These are phyloP conservation scores for Mechanitis mazaeus DNA, from an alignment of 2,888 invertebrate species.

Conservation along the genomic window DNA sequence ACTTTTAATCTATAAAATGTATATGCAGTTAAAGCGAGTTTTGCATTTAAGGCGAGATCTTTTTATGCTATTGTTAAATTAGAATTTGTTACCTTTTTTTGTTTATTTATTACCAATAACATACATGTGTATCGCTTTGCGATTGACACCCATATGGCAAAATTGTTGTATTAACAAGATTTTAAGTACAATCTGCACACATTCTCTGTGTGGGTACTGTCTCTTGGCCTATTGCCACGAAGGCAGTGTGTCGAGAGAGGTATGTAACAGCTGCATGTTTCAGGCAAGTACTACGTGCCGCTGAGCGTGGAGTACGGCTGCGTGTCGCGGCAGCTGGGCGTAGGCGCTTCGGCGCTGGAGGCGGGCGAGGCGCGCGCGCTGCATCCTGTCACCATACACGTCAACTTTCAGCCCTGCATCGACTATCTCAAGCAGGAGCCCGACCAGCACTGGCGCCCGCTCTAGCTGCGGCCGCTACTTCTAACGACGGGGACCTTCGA, in stretches of 20 bases:
- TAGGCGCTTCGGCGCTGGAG: conserved; percentile 51
- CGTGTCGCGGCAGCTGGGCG: conserved; percentile 81
- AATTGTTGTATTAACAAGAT: too few species aligned
- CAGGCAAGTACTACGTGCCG: conserved; percentile 87
- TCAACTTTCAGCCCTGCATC: conserved; percentile 81
- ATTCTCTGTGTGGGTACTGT: too few species aligned
- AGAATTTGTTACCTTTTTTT: too few species aligned
- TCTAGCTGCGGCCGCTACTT: conserved; percentile 19
- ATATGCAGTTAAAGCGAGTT: too few species aligned
- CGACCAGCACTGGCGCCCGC: conserved; percentile 47
- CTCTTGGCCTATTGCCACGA: too few species aligned
- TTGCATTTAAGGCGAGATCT: too few species aligned
- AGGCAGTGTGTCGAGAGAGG: not conserved
- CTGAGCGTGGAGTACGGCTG: conserved; percentile 86
- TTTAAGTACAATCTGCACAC: too few species aligned
- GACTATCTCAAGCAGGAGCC: conserved; percentile 62
- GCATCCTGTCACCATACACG: conserved; percentile 93
- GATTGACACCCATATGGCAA: too few species aligned
- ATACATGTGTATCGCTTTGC: too few species aligned
- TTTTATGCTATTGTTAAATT: too few species aligned
- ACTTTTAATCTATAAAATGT: too few species aligned
- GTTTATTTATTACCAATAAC: too few species aligned
- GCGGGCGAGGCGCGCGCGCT: conserved; percentile 77
- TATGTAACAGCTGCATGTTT: not conserved
- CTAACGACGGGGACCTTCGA: conserved; percentile 1